These are phyloP conservation scores for Cherax quadricarinatus DNA, from an alignment of 1,140 invertebrate species.

Conservation along the genomic window DNA sequence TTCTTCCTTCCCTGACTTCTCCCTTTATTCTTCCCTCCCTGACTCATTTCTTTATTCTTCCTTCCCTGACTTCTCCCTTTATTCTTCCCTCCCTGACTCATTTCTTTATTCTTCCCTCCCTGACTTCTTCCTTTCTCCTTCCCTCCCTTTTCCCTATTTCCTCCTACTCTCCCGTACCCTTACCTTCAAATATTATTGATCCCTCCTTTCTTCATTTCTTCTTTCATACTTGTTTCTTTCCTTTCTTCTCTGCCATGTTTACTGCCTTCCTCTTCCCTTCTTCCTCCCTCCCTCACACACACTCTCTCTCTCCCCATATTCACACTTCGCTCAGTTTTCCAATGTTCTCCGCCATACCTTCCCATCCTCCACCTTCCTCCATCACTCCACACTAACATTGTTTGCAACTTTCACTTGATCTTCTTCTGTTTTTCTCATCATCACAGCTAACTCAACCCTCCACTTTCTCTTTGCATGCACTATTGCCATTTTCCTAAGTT, in stretches of 20 bases:
- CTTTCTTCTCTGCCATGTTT: no score
- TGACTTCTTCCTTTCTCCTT: background rate
- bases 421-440: conserved; percentile 21
- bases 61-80: background rate
- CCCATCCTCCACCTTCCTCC: background rate
- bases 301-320: no score
- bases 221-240: no score
- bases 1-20: conserved; percentile 17
- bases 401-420: conserved; percentile 15
- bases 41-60: background rate
- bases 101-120: background rate
- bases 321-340: background rate
- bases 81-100: background rate
- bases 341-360: background rate
- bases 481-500: no score
- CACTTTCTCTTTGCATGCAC: background rate
- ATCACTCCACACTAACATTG: background rate
- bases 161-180: background rate
- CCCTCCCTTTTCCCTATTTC: no score
- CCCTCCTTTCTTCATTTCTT: no score
- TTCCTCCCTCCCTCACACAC: no score
- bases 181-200: no score
- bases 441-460: background rate
- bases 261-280: no score
- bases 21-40: conserved; percentile 42